Evolutionary conservation across 2,113 vertebrate species (phyloP), one percentile per base, ranked within the genome.

Genomic region (Protobothrops mucrosquamatus): DNA sequence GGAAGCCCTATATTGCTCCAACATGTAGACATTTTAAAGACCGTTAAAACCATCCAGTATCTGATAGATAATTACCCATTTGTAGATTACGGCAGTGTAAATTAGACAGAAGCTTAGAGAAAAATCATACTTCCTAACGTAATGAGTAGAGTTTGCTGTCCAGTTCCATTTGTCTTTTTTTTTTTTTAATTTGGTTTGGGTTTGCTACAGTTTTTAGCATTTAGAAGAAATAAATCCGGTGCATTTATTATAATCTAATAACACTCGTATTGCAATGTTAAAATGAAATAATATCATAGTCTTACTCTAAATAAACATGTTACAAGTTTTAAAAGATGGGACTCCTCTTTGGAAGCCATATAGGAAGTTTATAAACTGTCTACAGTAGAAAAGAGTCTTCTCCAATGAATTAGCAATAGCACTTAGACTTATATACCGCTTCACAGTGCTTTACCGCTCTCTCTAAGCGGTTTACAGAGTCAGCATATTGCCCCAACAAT

Each of bases 11-110:
- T 51, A 95, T 51, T 55, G 97, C 97, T 94, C 95, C 95, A 95
- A 85, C 96, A 95, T 95, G 89, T 94, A 96, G 97, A 97, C 95
- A 96, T 91, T 97, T 97, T 97, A 96, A 95, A 96, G 96, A 96
- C 95, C 96, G 97, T 98, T 98, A 98, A 97, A 97, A 97, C 87
- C 96, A 95, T 96, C 95, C 91, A 96, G 96, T 96, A 98, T 97
- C 97, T 97, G 96, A 97, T 96, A 96, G 96, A 96, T 96, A 97
- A 98, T 97, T 94, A 52, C 95, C 98, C 97, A 97, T 96, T 98
- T 97, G 96, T 96, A 96, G 95, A 97, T 96, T 97, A 94, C 56
- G 96, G 96, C 93, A 95, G 95, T 93, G 92, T 94, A 95, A 81
- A 96, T 89, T 94, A 96, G 96, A 97, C 94, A 96, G 95, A 96